phyloP scores from a whole-genome alignment of 2,888 invertebrate species.

The Caenorhabditis parvicauda region DNA sequence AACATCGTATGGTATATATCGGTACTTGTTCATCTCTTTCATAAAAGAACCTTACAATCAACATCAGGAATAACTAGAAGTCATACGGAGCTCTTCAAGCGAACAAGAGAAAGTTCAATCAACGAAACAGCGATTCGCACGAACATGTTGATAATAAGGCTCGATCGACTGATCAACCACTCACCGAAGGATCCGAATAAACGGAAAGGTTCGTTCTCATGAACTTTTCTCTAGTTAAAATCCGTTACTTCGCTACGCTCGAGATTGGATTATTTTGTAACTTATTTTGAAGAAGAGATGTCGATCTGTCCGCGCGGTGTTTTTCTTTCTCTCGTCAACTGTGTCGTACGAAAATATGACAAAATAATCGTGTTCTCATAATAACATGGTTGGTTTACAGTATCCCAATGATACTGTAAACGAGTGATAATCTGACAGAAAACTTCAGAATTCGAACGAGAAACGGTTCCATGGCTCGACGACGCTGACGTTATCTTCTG shows the following conservation, averaged over 20 bases:
- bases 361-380: too few species aligned
- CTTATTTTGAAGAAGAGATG: too few species aligned
- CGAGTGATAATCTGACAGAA: neutral
- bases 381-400: too few species aligned
- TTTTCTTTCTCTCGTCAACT: too few species aligned
- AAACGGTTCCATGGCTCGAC: slow-evolving; percentile 85
- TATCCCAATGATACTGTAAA: too few species aligned
- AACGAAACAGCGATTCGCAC: slow-evolving; percentile 90
- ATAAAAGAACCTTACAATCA: neutral
- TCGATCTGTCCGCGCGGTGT: too few species aligned
- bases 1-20: neutral
- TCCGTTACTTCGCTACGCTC: too few species aligned
- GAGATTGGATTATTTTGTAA: too few species aligned
- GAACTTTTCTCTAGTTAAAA: too few species aligned
- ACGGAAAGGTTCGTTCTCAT: slow-evolving; percentile 62
- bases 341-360: too few species aligned
- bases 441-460: slow-evolving; percentile 70
- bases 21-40: neutral
- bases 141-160: slow-evolving; percentile 86
- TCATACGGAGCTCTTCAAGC: slow-evolving; percentile 54
- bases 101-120: slow-evolving; percentile 71
- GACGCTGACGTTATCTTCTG: slow-evolving; percentile 85
- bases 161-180: slow-evolving; percentile 84
- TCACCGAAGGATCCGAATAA: slow-evolving; percentile 70
- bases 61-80: slow-evolving; percentile 16